These are phyloP conservation scores for Thunnus thynnus DNA, from an alignment of 2,113 vertebrate species.

Conservation along the genomic window DNA sequence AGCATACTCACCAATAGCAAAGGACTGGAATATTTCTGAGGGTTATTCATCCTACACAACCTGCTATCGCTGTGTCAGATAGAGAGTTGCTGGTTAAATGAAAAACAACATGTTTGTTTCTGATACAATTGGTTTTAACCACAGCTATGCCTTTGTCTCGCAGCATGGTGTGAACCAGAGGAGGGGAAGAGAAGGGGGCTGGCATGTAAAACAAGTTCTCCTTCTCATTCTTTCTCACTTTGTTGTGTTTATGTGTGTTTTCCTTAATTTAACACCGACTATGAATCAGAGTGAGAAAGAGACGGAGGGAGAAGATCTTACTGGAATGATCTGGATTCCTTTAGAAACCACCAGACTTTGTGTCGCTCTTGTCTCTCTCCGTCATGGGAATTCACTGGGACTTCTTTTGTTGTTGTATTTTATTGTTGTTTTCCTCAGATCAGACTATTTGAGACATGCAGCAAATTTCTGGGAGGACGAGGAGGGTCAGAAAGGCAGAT, in stretches of 20 bases:
- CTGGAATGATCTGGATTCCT: slow-evolving; percentile 59
- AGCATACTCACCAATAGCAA: not conserved
- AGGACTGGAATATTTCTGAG: not conserved
- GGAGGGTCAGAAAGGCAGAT: slow-evolving; percentile 13
- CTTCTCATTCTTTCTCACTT: slow-evolving; percentile 49
- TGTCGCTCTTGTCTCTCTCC: slow-evolving; percentile 54
- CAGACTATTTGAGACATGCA: slow-evolving; percentile 5
- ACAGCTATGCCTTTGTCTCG: slow-evolving; percentile 54
- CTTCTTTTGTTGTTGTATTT: slow-evolving; percentile 53
- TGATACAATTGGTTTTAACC: slow-evolving; percentile 17
- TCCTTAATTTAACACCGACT: slow-evolving; percentile 28
- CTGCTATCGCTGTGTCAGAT: not conserved
- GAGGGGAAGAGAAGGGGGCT: not conserved
- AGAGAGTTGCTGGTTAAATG: not conserved
- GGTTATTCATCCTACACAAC: not conserved
- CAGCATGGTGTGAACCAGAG: slow-evolving; percentile 33
- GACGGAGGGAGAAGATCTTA: slow-evolving; percentile 32
- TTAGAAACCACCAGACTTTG: slow-evolving; percentile 76
- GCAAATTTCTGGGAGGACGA: slow-evolving; percentile 4
- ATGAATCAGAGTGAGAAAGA: slow-evolving; percentile 40
- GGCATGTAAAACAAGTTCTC: not conserved
- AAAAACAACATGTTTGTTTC: no score
- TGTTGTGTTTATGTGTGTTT: slow-evolving; percentile 55
- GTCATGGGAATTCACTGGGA: slow-evolving; percentile 58
- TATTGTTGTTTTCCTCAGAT: slow-evolving; percentile 56